phyloP scores from a whole-genome alignment of 2,797 vertebrate species.

The Octomys mimax region DNA sequence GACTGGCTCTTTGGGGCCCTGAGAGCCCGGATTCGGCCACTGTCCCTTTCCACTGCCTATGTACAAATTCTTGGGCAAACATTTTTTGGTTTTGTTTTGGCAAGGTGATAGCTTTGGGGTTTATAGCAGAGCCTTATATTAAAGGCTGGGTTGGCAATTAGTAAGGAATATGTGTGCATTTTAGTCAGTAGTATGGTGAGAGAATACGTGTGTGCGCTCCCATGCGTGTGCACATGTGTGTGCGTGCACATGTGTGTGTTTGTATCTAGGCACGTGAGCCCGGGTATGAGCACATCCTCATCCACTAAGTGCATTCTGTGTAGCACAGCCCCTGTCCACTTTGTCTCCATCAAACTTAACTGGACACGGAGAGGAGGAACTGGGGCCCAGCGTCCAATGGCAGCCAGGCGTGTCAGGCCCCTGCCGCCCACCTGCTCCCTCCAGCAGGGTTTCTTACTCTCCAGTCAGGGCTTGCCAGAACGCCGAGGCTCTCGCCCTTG shows the following conservation, averaged over 20 bases:
- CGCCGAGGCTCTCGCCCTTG: background rate
- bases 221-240: too few relatives aligned
- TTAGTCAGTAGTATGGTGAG: background rate
- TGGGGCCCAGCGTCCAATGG: background rate
- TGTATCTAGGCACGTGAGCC: background rate
- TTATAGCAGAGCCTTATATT: background rate
- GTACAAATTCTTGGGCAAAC: background rate
- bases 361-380: background rate
- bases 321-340: background rate
- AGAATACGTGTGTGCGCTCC: too few relatives aligned
- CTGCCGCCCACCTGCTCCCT: background rate
- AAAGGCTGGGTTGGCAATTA: background rate
- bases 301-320: background rate
- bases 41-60: background rate
- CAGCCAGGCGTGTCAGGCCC: background rate
- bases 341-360: background rate
- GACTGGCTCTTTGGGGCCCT: background rate
- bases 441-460: background rate
- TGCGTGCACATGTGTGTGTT: background rate
- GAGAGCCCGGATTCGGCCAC: background rate
- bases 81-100: background rate
- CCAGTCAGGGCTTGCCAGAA: background rate
- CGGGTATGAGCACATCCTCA: background rate
- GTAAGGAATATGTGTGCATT: background rate
- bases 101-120: background rate